Base-by-base conservation (phyloP, 1,140 invertebrate species). In the Stegodyphus mimosarum region DNA sequence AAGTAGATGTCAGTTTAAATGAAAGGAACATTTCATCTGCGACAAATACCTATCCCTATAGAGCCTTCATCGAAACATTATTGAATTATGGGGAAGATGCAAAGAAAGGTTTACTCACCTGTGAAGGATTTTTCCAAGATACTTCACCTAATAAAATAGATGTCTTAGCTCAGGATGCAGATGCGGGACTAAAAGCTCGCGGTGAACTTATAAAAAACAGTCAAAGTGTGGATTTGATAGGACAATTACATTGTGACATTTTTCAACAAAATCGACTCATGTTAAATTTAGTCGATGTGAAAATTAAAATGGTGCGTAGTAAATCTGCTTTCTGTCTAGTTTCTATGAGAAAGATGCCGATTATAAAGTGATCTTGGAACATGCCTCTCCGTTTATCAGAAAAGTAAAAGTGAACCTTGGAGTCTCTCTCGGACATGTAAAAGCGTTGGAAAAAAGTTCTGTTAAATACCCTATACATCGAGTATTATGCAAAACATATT, bases 241-340 rank as follows among this genome's bases (percentile, higher is more conserved):
- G 70, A 51, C 7, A 72, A 49, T 17, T 72, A 51, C 70, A 72
- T n/a, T 48, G 33, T 50, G 70, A 72, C 49, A 72, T 51, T 9
- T 72, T 72, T 72, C 50, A 72, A 50, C 70, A 72, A n/a, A 72
- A 72, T 51, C 70, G 70, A 10, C 70, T 72, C 70, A 7, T 72
- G 70, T 2, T 72, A 17, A 72, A 72, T 72, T 51, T 72, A 51
- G 70, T 72, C 7, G 70, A 72, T 17, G 49, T 72, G 7, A 72
- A 72, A 50, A 72, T 72, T 51, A 72, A 72, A 51, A 72, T 72
- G 70, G 49, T 72, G 7, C 70, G 70, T 9, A 72, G 70, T 50
- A 72, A 72, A 13, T 9, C 70, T 51, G 6, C 50, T 6, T 75
- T 75, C n/a, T 60, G 73, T 53, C 18, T 75, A 4, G 7, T 60